These are phyloP conservation scores for Lamprologus lemairii DNA, from an alignment of 2,113 vertebrate genomes.

Conservation along the genomic window DNA sequence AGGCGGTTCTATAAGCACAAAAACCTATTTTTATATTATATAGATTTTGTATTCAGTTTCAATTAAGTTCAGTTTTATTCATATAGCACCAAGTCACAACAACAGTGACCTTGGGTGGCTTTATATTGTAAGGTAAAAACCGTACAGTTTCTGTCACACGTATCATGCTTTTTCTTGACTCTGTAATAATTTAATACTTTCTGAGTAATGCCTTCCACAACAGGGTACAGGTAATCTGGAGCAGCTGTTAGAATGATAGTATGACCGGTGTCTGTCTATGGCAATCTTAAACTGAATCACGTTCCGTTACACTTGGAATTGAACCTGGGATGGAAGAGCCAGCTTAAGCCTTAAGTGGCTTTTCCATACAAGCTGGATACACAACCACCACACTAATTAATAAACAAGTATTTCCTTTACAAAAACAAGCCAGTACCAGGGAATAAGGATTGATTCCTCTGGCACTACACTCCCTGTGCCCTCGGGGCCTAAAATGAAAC, in stretches of 20 bases:
- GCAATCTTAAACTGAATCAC: neutral
- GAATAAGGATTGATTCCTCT: slow-evolving; percentile 48
- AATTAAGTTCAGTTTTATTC: neutral
- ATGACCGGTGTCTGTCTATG: neutral
- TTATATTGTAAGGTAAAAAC: neutral
- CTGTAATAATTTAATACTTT: neutral
- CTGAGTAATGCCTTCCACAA: neutral
- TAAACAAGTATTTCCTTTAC: neutral
- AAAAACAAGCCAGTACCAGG: neutral
- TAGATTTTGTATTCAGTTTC: neutral
- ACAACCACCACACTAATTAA: neutral
- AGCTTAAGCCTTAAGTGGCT: neutral
- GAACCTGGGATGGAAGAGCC: neutral
- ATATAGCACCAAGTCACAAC: neutral
- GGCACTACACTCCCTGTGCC: neutral
- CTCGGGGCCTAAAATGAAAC: slow-evolving; percentile 46
- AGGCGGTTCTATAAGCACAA: neutral
- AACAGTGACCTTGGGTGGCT: neutral
- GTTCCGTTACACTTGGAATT: neutral
- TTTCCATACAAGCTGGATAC: neutral
- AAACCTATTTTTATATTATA: neutral
- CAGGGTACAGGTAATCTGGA: neutral
- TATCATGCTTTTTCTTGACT: neutral
- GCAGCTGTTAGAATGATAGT: neutral
- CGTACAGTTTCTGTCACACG: neutral